Evolutionary conservation across 2,888 invertebrate species (phyloP), one percentile per base, ranked within the genome.

Genomic region (Phaedon cochleariae): DNA sequence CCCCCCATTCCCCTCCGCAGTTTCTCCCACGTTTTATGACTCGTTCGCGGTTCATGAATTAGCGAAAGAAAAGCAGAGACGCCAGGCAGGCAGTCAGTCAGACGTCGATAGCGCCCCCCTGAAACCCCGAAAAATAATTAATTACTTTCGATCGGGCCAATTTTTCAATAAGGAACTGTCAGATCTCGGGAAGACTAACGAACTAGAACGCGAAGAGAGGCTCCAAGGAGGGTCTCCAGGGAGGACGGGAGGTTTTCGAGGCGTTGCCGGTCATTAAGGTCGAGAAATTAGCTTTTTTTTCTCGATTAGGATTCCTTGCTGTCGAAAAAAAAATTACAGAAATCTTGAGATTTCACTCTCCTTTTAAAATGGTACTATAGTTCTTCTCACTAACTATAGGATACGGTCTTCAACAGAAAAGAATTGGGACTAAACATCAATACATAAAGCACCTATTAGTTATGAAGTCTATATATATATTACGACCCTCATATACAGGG

Each of bases 101-200:
- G 61, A 34, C 59, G 65, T 87, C 87, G 88, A 88, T 88, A 88
- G 88, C 87, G 88, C 88, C 88, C 15, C 41, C 10, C n/a, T n/a
- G n/a, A n/a, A n/a, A n/a, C n/a, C n/a, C n/a, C n/a, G n/a, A 88
- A 89, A 89, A 88, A 88, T 89, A 88, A 89, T 89, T 89, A 89
- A 89, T 89, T 89, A 88, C 87, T 86, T 87, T 87, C 87, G 88
- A 88, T 87, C 87, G 77, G 77, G 85, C 86, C 86, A 86, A 86
- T 87, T 87, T 86, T 87, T 87, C 86, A 87, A 87, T 87, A 81
- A 81, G 80, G 76, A 80, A 76, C 81, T 81, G 81, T 81, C 81
- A 81, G 81, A 78, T 81, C 78, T 75, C 74, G 68, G 73, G 77
- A 80, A 80, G 79, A 80, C 79, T 81, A 81, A 81, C 80, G 81